These are phyloP conservation scores for Capitella teleta DNA, from an alignment of 1,140 invertebrate species.

Conservation along the genomic window DNA sequence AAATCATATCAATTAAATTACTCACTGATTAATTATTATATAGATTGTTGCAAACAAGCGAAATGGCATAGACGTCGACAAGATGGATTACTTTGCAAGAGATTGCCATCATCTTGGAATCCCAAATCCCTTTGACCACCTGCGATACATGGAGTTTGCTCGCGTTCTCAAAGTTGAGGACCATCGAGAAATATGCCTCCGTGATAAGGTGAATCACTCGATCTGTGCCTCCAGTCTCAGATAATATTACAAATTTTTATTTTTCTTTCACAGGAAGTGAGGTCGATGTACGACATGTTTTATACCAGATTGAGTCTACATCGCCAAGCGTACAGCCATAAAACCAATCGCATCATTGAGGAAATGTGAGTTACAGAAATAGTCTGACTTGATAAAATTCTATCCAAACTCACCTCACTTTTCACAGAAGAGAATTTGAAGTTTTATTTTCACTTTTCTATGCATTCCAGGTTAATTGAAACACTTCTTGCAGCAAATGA, in stretches of 20 bases:
- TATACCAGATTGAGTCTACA: constrained; percentile 42
- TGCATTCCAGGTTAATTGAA: constrained; percentile 14
- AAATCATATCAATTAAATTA: neutral
- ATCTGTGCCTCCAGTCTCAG: neutral
- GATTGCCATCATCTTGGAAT: constrained; percentile 48
- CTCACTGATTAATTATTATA: constrained; percentile 13
- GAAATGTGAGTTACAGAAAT: constrained; percentile 34
- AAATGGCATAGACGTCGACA: constrained; percentile 60
- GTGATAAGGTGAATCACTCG: constrained; percentile 39
- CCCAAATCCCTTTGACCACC: constrained; percentile 42
- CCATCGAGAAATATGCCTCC: constrained; percentile 38
- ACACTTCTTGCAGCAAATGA: constrained; percentile 16
- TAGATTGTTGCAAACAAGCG: constrained; percentile 55
- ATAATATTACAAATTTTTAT: neutral
- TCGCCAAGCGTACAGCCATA: constrained; percentile 46
- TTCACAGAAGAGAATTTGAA: neutral
- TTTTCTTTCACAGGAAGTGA: constrained; percentile 20
- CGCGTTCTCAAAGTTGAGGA: constrained; percentile 32
- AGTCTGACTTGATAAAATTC: neutral
- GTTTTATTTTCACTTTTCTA: neutral
- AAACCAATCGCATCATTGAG: constrained; percentile 40
- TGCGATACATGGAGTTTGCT: constrained; percentile 36
- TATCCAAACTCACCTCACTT: neutral
- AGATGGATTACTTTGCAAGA: constrained; percentile 58
- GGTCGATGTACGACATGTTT: constrained; percentile 44